Evolutionary conservation across 2,888 invertebrate species (phyloP), one percentile per base, ranked within the genome.

Genomic region (Acanthosepion pharaonis): DNA sequence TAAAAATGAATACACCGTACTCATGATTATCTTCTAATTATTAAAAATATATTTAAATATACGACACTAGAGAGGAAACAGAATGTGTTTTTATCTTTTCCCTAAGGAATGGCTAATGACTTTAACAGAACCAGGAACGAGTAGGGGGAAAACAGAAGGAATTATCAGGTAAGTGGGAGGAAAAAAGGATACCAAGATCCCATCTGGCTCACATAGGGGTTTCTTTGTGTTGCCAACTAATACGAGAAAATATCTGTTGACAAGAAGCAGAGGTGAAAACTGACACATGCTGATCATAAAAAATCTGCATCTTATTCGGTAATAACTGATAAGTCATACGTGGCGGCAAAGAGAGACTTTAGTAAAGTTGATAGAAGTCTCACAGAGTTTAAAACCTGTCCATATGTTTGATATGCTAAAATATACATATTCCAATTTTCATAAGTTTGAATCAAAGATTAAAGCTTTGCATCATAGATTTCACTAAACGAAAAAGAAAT

Each of bases 161-260:
- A n/a, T 28, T 33, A 33, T 15, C 15, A n/a, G 33, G 9, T 0
- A 78, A 15, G 23, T 59, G 20, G 33, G 33, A 33, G 33, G 78
- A 23, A 78, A 33, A 78, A 23, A 18, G n/a, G 78, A 78, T 78
- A 78, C 78, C 11, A 33, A 9, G n/a, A 33, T 78, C 78, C 78
- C 78, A 78, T 78, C 78, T 78, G 78, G 78, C 78, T 78, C n/a
- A 18, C n/a, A 78, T 78, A 78, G 78, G 78, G 78, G 9, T 64
- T 64, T 78, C 78, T 78, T 78, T 78, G 78, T 78, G 78, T 78
- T 78, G 78, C 33, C 78, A 78, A n/a, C n/a, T 78, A 78, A 78
- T 78, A 78, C 33, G 78, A n/a, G 78, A 78, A 78, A n/a, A 78
- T 78, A 78, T 78, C 78, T 78, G 78, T 78, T 78, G 78, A 78